Base-by-base conservation (phyloP, 1,140 invertebrate species). In the Apis florea region DNA sequence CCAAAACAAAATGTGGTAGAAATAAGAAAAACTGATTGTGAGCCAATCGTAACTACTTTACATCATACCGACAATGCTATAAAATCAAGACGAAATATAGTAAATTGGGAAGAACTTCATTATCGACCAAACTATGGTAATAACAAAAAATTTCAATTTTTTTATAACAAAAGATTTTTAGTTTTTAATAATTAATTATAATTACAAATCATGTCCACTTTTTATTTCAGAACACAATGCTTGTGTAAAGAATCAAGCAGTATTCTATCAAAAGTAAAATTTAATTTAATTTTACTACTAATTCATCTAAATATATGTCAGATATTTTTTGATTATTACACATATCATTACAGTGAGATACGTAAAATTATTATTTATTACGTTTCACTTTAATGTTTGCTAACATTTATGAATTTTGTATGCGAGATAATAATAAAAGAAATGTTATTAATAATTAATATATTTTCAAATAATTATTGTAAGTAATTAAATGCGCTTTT, bases 71-170 rank as follows among this genome's bases (percentile, higher is more conserved):
- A 71, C 2, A 58, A 51, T n/a, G 19, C 15, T 2, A 59, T 51
- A 47, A 51, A n/a, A 0, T n/a, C 24, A 19, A 58, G 47, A 6
- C 24, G 21, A 0, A 0, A 17, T n/a, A 4, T 0, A 12, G 47
- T 24, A 24, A 67, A 68, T 9, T 67, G 72, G 47, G 47, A 67
- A 15, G 47, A 53, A 9, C 13, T 67, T 15, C 59, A n/a, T 59
- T 67, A 53, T 53, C 79, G 40, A 58, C 53, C 71, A 5, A 56
- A 13, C 58, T 13, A 53, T 40, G 79, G 71, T 81, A 81, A 49
- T 75, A 1, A 49, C 13, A 40, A 9, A 24, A 49, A 21, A 10
- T 19, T 67, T 24, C 21, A 47, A 54, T 54, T 21, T 54, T 54
- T n/a, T 40, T n/a, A n/a, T n/a, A 15, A 6, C 13, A 21, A n/a